Evolutionary conservation across 1,140 invertebrate species (phyloP).

Genomic region (Bombus confusus): DNA sequence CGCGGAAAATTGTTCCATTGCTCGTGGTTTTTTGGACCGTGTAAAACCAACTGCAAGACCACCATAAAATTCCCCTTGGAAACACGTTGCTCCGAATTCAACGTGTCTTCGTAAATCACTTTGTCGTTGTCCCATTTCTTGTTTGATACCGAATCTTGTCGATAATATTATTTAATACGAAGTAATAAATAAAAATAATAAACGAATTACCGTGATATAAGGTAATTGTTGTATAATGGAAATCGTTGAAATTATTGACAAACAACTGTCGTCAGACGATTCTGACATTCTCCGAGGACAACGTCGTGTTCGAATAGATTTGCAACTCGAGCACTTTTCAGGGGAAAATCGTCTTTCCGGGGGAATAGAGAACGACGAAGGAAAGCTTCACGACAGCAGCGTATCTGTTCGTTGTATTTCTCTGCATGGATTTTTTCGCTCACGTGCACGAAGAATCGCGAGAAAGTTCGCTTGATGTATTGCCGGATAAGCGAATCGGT

Average conservation of each 20-base stretch:
- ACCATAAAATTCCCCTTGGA: background rate
- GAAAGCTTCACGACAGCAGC: background rate
- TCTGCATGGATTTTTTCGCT: constrained; percentile 4
- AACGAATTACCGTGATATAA: background rate
- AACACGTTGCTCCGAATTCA: background rate
- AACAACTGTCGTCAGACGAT: background rate
- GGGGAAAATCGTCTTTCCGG: background rate
- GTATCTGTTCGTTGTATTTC: background rate
- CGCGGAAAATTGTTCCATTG: constrained; percentile 10
- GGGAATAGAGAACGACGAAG: background rate
- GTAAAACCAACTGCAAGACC: background rate
- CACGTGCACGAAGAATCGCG: constrained; percentile 1
- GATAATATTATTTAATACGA: too few relatives aligned
- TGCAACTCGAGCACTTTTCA: background rate
- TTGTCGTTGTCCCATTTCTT: background rate
- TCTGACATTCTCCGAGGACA: too few relatives aligned
- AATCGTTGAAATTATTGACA: too few relatives aligned
- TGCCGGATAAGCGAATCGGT: constrained; percentile 38
- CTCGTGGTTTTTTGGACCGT: background rate
- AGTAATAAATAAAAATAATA: background rate
- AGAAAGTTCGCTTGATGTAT: constrained; percentile 34
- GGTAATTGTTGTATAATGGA: background rate
- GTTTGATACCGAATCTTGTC: background rate
- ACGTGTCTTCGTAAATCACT: background rate
- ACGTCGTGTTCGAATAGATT: background rate